Base-by-base conservation (phyloP, 2,797 vertebrate genomes). In the Pipistrellus nathusii region DNA sequence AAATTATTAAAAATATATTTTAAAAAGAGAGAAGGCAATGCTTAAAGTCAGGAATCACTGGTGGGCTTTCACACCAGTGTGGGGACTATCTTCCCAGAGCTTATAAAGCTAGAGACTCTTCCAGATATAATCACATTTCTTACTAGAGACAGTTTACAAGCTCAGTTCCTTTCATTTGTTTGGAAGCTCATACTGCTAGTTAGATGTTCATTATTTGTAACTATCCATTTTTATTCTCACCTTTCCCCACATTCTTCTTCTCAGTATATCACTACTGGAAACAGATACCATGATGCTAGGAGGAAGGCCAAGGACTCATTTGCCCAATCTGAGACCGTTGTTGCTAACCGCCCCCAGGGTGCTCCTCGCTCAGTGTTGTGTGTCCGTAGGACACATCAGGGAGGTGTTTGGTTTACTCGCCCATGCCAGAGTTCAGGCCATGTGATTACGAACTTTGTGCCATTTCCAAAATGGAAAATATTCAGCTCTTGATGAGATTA, bases 401-500 rank as follows among this genome's bases (percentile, higher is more conserved):
- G 85, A 97, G 78, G 68, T 41, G 68, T 87, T 95, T 27, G 20
- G 38, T 87, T 91, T 48, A 41, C 92, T 69, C 57, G 1, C 51
- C 71, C 71, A 41, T 1, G 51, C 46, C 53, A 66, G 72, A 92
- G 87, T 46, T 84, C 68, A 71, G 89, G 82, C 85, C 96, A 6
- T 5, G 66, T 95, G 25, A 76, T 73, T 71, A 38, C 51, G 95
- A 97, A 96, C 71, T 88, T 77, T 75, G n/a, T 93, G 76, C 90
- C 69, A 46, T 93, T 83, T 95, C 86, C 88, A 90, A 71, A 64
- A 95, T 86, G 93, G 89, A 92, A 57, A 35, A 94, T 95, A 96
- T 66, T 97, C 89, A 83, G 53, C 66, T 93, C 93, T 96, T 96
- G 96, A 96, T 81, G 95, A 95, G 71, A 95, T 95, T 95, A 96